Evolutionary conservation across 53 echinoderm and acorn worm species (phyloP), one percentile per base, ranked within the genome.

Genomic region (Actinopyga echinites): DNA sequence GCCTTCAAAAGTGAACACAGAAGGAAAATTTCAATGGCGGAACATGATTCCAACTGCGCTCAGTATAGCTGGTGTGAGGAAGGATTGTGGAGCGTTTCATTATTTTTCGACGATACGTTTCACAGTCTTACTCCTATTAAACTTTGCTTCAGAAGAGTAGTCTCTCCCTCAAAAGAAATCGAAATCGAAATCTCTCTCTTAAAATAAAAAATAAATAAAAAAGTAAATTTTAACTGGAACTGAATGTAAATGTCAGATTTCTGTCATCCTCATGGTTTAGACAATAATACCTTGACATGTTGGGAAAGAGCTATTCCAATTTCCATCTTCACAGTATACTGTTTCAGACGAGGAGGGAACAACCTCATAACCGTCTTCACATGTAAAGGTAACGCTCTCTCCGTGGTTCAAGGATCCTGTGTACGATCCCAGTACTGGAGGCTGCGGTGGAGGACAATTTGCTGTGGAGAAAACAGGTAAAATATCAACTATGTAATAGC

Each of bases 331-430:
- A 54, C 74, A 84, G 24, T 6, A 32, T 13, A 73, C 20, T 15
- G 28, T 65, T 65, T 83, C 31, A 12, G 64, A 20, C 21, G 74
- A 74, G 3, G 74, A 45, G 21, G 74, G 65, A 65, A 23, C 12
- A 2, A 83, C 31, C 66, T 40, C 33, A 28, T 83, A 83, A 15
- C 83, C 83, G 65, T 34, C 65, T 36, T 83, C 54, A 83, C 83
- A 83, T 15, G 83, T 30, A 19, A 83, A 83, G 3, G 31, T 38
- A 22, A 56, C 64, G 29, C 37, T 83, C 36, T 83, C 65, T 24
- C 66, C 49, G 49, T 83, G 83, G 28, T 36, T 65, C 6, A 65
- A 42, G 8, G 44, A 30, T 2, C 66, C 83, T 12, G 65, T 63
- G 42, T 64, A 30, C 6, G 40, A 37, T 13, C 64, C 66, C 17